Evolutionary conservation across 2,113 vertebrate genomes (phyloP), one percentile per base, ranked within the genome.

Genomic region (Ovis canadensis): DNA sequence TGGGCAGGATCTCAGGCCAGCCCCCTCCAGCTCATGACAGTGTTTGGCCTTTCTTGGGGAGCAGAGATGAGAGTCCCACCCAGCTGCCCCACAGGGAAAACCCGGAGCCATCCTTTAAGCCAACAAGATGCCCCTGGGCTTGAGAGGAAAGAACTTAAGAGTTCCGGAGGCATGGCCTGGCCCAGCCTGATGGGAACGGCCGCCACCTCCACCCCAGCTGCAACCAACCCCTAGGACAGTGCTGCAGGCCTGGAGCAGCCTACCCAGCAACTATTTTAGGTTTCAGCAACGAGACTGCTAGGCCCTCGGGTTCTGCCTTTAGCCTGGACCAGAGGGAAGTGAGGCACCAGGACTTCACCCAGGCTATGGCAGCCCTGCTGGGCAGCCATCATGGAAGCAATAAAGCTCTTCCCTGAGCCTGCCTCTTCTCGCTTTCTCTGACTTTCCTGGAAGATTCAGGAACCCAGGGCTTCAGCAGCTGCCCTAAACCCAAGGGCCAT

Each of bases 391-490:
- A 16, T 50, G 96, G 97, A 98, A 98, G 98, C 98, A 98, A 98
- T 98, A 98, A 98, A 98, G 98, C 93, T 96, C 89, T 98, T 95
- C 96, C 96, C 97, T 90, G 94, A 98, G 64, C n/a, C 81, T 45
- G 83, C 16, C 78, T 96, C 74, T 11, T 71, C 88, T 93, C 29
- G 33, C 62, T 64, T 93, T 86, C n/a, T 91, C 78, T 86, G 19
- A 60, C 40, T 88, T 94, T 91, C 57, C 77, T 90, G 6, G 43
- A 95, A 96, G 86, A 86, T 84, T 87, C 23, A 88, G 82, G 52
- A 95, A 43, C 60, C 60, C 31, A 64, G 31, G 31, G 60, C 8
- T 62, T 90, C 17, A 71, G 93, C 89, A 89, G 4, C 50, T 43
- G 1, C 17, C 14, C 54, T 25, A n/a, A 95, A 89, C 23, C 29